Evolutionary conservation across 37 sponge, comb jelly and placozoan genomes (phyloP).

Genomic region (Lycopodina hypogea): DNA sequence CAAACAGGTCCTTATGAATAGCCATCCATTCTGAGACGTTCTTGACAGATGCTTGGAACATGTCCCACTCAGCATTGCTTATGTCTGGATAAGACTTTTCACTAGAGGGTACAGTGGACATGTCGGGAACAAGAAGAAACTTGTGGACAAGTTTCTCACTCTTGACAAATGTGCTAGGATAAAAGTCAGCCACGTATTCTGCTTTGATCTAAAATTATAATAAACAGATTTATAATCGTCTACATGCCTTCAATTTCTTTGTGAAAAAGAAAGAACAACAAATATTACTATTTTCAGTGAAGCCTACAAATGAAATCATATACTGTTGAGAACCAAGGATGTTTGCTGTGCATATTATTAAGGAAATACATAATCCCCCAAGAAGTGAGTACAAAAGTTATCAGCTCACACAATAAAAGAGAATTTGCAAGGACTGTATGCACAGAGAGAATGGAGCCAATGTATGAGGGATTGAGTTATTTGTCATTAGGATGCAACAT

Average conservation of each 20-base stretch:
- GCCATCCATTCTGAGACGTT: conserved; percentile 72
- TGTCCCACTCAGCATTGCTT: neutral
- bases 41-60: conserved; percentile 14
- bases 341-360: too few relatives aligned
- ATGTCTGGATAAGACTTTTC: neutral
- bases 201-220: conserved; percentile 46
- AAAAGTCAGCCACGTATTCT: conserved; percentile 74
- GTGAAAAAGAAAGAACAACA: too few relatives aligned
- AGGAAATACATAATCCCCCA: too few relatives aligned
- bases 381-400: too few relatives aligned
- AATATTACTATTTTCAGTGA: neutral
- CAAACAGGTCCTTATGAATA: conserved; percentile 61
- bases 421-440: too few relatives aligned
- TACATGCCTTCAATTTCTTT: too few relatives aligned
- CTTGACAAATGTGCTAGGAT: conserved; percentile 26
- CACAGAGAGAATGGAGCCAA: too few relatives aligned
- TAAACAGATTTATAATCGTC: neutral
- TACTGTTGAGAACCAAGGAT: too few relatives aligned
- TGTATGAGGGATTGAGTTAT: too few relatives aligned
- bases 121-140: conserved; percentile 62
- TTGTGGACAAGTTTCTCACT: conserved; percentile 22
- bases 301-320: neutral
- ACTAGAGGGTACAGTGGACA: neutral
- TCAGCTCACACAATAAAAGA: too few relatives aligned
- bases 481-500: too few relatives aligned